Evolutionary conservation across 2,888 invertebrate genomes (phyloP), one percentile per base, ranked within the genome.

Genomic region (Drosophila prostipennis): DNA sequence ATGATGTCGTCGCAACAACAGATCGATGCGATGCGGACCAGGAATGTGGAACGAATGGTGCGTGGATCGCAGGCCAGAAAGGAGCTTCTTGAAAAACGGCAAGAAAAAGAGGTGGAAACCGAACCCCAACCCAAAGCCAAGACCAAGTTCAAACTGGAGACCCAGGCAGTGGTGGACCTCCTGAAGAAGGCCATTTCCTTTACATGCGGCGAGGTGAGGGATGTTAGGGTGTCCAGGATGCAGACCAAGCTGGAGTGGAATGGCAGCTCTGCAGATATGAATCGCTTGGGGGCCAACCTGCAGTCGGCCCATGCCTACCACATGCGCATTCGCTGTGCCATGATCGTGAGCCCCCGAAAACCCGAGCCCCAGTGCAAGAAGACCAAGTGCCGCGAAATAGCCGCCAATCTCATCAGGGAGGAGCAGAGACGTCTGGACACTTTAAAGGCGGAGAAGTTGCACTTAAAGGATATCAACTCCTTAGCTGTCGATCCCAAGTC

Each of bases 381-480:
- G 5, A 5, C 7, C 5, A n/a, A 52, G 4, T 1, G 10, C 10
- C 26, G 6, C 11, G 1, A 11, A 3, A 13, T n/a, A 0, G 29
- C 6, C 14, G 10, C 14, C 37, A 59, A 14, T 10, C 43, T 60
- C 19, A 10, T 59, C 6, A 23, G 59, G 60, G 60, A 60, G 6
- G 60, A 60, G 37, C 60, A 60, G 37, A 37, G 45, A 14, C 60
- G 60, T 6, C 19, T 60, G 45, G 45, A 60, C n/a, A 26, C n/a
- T 6, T 43, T 60, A 3, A 59, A 7, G 32, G 60, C 45, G 11
- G 60, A 43, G 6, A 59, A 29, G 60, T 13, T 23, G 14, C 60
- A 59, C 6, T 10, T 60, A 13, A 29, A 32, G 23, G 23, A n/a
- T 7, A 43, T 43, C 6, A 19, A 6, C 11, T 11, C 54, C 0